A percentile compares a stretch with the other conserved stretches of the same genome.
phyloP scores from a whole-genome alignment of 2,888 invertebrate genomes.

The Hypomecis atomaria region DNA sequence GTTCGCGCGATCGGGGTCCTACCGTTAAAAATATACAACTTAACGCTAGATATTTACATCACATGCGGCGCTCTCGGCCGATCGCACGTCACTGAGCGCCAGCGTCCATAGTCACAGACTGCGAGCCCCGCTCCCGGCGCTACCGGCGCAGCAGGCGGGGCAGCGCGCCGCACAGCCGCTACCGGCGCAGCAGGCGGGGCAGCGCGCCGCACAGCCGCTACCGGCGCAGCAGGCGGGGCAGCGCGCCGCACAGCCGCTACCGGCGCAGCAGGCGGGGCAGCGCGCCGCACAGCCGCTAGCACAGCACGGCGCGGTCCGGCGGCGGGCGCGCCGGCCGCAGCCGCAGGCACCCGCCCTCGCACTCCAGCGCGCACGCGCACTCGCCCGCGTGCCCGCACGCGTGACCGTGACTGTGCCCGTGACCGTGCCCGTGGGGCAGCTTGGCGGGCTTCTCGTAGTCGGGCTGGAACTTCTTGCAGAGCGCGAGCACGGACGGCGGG shows the following conservation, averaged over 20 bases:
- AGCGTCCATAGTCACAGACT: neutral
- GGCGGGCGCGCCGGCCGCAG: conserved; percentile 54
- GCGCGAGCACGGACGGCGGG: conserved; percentile 81
- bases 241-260: conserved; percentile 12
- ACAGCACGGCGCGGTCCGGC: conserved; percentile 65
- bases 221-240: conserved; percentile 2
- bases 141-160: conserved; percentile 1
- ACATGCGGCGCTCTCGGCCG: conserved; percentile 30
- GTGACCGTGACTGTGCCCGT: conserved; percentile 5
- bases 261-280: conserved; percentile 30
- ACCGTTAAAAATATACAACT: conserved; percentile 64
- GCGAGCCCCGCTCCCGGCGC: neutral
- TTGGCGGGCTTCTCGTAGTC: conserved; percentile 80
- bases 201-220: neutral
- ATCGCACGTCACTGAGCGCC: neutral
- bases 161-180: too few species aligned
- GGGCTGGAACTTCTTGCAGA: conserved; percentile 83
- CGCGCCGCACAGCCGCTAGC: conserved; percentile 62
- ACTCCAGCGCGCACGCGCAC: conserved; percentile 45
- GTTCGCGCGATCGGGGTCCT: conserved; percentile 73
- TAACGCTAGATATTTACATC: conserved; percentile 52
- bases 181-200: too few species aligned
- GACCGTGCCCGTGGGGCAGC: conserved; percentile 51
- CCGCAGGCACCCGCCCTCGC: conserved; percentile 46
- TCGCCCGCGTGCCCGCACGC: conserved; percentile 33